Percentiles rank a stretch among this genome's conserved stretches.
These are phyloP conservation scores for Heterodera carotae DNA, from an alignment of 1,140 invertebrate species.

Conservation along the genomic window DNA sequence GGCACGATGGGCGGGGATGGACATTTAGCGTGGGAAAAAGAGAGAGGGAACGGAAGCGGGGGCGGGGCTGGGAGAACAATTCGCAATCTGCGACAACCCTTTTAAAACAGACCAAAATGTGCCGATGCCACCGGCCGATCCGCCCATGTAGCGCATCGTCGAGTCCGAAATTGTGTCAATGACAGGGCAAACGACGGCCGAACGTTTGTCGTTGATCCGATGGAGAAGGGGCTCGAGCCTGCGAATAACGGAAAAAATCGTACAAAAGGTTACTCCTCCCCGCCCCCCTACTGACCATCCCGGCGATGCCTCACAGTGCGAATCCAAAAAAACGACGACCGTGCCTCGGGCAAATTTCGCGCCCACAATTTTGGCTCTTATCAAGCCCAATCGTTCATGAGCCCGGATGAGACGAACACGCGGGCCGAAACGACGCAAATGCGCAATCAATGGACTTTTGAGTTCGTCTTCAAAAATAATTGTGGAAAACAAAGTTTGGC, in stretches of 20 bases:
- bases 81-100: too few species aligned
- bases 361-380: slow-evolving; percentile 77
- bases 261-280: slow-evolving; percentile 20
- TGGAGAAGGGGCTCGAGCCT: slow-evolving; percentile 79
- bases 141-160: slow-evolving; percentile 78
- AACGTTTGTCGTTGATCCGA: slow-evolving; percentile 78
- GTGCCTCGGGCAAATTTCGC: slow-evolving; percentile 84
- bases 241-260: slow-evolving; percentile 10
- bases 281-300: slow-evolving; percentile 45
- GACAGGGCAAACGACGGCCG: slow-evolving; percentile 82
- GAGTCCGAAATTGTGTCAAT: slow-evolving; percentile 87
- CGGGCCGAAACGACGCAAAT: slow-evolving; percentile 69
- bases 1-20: too few species aligned
- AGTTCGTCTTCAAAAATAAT: slow-evolving; percentile 69
- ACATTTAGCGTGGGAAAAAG: too few species aligned
- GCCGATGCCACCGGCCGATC: slow-evolving; percentile 64
- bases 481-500: slow-evolving; percentile 66
- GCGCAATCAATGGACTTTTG: slow-evolving; percentile 76
- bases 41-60: too few species aligned
- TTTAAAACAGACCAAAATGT: slow-evolving; percentile 70
- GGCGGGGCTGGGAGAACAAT: too few species aligned
- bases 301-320: slow-evolving; percentile 90
- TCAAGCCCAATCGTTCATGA: slow-evolving; percentile 78
- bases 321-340: slow-evolving; percentile 91
- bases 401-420: slow-evolving; percentile 77